Evolutionary conservation across 2,113 vertebrate species (phyloP), one percentile per base, ranked within the genome.

Genomic region (Pardalotus punctatus): DNA sequence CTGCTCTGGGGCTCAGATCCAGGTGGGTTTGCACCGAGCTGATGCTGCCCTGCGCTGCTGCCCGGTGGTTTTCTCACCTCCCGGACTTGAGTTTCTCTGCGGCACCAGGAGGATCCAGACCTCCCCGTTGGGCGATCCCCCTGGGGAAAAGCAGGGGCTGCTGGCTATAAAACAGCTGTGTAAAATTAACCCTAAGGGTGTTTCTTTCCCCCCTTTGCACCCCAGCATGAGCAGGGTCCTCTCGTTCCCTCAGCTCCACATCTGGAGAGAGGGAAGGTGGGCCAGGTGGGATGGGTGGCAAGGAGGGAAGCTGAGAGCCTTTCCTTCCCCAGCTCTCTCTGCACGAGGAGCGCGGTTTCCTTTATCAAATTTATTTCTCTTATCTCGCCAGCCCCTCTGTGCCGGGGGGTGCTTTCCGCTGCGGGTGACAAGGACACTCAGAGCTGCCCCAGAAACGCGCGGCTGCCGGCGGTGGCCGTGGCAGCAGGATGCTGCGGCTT

Each of bases 401-500:
- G 76, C 86, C 2, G 1, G n/a, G 73, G 43, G 48, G 25, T 57
- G 15, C 42, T 54, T 73, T 53, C 35, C 0, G 0, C 67, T 70
- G 15, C 8, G 42, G 42, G 36, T 66, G 69, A 51, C 5, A 1
- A 77, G 36, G 80, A 48, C 5, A 1, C 45, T 61, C n/a, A 9
- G 23, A 53, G 72, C 43, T 24, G 42, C 38, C 54, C 54, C 67
- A 25, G 0, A 4, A 38, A 25, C 0, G 1, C 0, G 11, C 31
- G 89, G 85, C 79, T 0, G 40, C 40, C 1, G 13, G 69, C 22
- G 60, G 85, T 40, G 79, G 81, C 36, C 0, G 2, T 1, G 1
- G 74, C 74, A 38, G 60, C 90, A 86, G 92, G 93, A 92, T 96
- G 92, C 92, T 88, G 76, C 0, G 42, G 85, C 48, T 88, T 73